Percentiles rank a stretch among this genome's conserved stretches.
phyloP scores from a whole-genome alignment of 2,113 vertebrate genomes.

The Galemys pyrenaicus region DNA sequence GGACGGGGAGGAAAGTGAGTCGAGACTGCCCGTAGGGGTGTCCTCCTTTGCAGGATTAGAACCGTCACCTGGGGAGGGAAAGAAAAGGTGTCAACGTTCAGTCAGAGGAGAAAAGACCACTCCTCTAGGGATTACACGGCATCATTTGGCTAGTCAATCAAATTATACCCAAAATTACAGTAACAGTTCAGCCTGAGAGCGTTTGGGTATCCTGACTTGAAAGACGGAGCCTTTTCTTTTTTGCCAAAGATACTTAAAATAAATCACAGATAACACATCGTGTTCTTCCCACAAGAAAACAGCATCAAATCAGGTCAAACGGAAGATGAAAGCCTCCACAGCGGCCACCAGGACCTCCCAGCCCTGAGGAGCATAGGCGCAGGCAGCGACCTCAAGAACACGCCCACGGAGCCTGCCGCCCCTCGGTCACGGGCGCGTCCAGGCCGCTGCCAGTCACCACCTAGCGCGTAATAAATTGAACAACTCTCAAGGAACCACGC shows the following conservation, averaged over 20 bases:
- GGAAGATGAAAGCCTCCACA: conserved; percentile 21
- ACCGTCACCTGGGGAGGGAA: conserved; percentile 81
- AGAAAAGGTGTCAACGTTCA: conserved; percentile 55
- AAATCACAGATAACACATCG: conserved; percentile 31
- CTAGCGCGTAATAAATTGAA: background rate
- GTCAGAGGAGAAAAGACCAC: background rate
- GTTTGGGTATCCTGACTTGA: background rate
- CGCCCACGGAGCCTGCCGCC: background rate
- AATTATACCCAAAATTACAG: conserved; percentile 50
- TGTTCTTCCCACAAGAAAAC: conserved; percentile 3
- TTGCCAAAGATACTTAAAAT: conserved; percentile 56
- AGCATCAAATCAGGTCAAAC: conserved; percentile 42
- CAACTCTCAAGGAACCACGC: background rate
- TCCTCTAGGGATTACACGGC: background rate
- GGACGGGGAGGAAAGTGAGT: conserved; percentile 95
- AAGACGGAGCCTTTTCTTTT: background rate
- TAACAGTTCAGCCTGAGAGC: conserved; percentile 49
- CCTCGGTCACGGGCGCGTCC: background rate
- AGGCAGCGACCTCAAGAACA: too few relatives aligned
- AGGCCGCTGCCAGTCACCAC: background rate
- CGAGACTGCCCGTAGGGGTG: conserved; percentile 91
- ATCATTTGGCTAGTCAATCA: background rate
- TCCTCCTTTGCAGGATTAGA: conserved; percentile 87
- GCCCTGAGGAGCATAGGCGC: background rate
- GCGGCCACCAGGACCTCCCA: background rate